A percentile compares a stretch with the other conserved stretches of the same genome.
Evolutionary conservation across 2,113 vertebrate species (phyloP).

Genomic region (Aphyosemion australe): DNA sequence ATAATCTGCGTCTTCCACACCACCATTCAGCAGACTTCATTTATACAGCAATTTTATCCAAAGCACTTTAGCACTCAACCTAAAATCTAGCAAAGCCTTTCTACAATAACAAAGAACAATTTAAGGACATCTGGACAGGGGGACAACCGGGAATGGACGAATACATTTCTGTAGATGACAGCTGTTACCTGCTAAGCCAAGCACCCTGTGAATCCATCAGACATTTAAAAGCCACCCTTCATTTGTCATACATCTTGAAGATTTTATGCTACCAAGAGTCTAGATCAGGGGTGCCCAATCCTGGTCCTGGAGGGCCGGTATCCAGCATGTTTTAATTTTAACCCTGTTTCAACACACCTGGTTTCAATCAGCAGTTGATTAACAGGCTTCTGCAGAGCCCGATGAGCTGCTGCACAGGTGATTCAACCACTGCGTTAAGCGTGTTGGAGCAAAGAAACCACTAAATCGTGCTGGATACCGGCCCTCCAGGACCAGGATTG

Average conservation of each 20-base stretch:
- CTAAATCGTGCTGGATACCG: too few relatives aligned
- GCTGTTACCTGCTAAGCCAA: slow-evolving; percentile 4
- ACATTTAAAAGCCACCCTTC: neutral
- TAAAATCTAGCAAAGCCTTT: neutral
- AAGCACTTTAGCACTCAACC: neutral
- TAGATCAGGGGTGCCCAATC: too few relatives aligned
- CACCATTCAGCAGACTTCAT: neutral
- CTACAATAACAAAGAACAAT: neutral
- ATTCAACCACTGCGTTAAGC: too few relatives aligned
- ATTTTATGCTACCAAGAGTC: neutral
- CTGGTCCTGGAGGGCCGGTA: too few relatives aligned
- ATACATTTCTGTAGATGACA: neutral
- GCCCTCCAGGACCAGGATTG: too few relatives aligned
- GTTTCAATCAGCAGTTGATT: too few relatives aligned
- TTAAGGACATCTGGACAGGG: slow-evolving; percentile 2
- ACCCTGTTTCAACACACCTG: too few relatives aligned
- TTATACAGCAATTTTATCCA: neutral
- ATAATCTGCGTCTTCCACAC: neutral
- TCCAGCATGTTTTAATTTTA: too few relatives aligned
- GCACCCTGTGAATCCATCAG: neutral
- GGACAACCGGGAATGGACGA: slow-evolving; percentile 7
- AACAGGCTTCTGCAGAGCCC: too few relatives aligned
- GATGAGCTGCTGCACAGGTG: too few relatives aligned
- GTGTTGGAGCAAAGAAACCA: too few relatives aligned
- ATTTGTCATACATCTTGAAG: neutral